Base-by-base conservation (phyloP, 1,140 invertebrate genomes). In the Dicyema japonicum region DNA sequence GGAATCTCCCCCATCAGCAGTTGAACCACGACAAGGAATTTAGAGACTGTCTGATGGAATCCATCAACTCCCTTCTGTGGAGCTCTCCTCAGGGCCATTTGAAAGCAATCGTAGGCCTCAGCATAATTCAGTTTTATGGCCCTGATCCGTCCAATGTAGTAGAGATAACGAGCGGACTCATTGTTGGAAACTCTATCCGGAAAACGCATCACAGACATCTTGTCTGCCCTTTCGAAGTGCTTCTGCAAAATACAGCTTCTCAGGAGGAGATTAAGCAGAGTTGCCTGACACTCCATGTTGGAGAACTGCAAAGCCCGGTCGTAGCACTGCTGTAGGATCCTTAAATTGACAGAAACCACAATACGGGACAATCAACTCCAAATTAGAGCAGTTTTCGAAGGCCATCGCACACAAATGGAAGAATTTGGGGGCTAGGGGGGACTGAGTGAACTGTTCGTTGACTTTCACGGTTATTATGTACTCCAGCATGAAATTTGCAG, bases 281-380 rank as follows among this genome's bases (percentile, higher is more conserved):
- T 72, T 4, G 82, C 82, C 49, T 92, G 80, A 0, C 82, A 80
- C 51, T 94, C 82, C n/a, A n/a, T n/a, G n/a, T n/a, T n/a, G n/a
- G n/a, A n/a, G n/a, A n/a, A n/a, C n/a, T n/a, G n/a, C n/a, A n/a
- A n/a, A n/a, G n/a, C n/a, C n/a, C n/a, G n/a, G n/a, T n/a, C n/a
- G n/a, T n/a, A n/a, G n/a, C n/a, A n/a, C n/a, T n/a, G n/a, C n/a
- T n/a, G n/a, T n/a, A n/a, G n/a, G n/a, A n/a, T n/a, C n/a, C n/a
- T n/a, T n/a, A n/a, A n/a, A n/a, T n/a, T n/a, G n/a, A n/a, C n/a
- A n/a, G n/a, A n/a, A n/a, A n/a, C n/a, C n/a, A n/a, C n/a, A n/a
- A n/a, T n/a, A n/a, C n/a, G n/a, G n/a, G n/a, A n/a, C n/a, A n/a
- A n/a, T n/a, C n/a, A n/a, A n/a, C n/a, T n/a, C n/a, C n/a, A n/a